Conservation (phyloP, 2,797 vertebrate genomes). For the Parambassis ranga region DNA sequence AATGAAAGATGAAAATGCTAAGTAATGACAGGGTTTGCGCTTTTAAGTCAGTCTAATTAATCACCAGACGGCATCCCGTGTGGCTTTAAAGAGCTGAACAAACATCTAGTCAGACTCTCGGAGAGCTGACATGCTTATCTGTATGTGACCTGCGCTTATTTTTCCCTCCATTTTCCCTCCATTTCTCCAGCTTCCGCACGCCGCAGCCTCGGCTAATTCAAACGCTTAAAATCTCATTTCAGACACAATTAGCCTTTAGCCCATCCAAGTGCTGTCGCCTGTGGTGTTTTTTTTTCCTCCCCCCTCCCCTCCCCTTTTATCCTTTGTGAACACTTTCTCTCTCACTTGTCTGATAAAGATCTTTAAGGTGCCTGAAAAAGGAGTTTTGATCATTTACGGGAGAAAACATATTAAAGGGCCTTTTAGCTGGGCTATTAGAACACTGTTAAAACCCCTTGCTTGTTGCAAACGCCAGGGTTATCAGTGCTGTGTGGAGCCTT, state of each 20-base stretch:
- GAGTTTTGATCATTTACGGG: constrained; percentile 72
- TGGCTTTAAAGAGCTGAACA: constrained; percentile 39
- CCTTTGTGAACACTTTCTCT: constrained; percentile 60
- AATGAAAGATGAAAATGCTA: constrained; percentile 35
- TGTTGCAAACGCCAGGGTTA: constrained; percentile 60
- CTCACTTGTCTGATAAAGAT: constrained; percentile 67
- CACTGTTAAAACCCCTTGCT: constrained; percentile 39
- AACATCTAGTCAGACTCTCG: constrained; percentile 36
- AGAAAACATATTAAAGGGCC: constrained; percentile 71
- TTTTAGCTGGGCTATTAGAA: constrained; percentile 61
- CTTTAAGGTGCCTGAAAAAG: constrained; percentile 64
- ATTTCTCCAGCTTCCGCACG: constrained; percentile 44
- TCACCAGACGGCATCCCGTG: constrained; percentile 44
- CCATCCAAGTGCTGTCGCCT: constrained; percentile 56
- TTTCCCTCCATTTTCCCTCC: constrained; percentile 35
- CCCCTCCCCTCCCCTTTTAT: background rate
- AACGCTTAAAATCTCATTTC: constrained; percentile 80
- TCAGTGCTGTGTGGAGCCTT: constrained; percentile 44
- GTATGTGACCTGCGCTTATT: constrained; percentile 56
- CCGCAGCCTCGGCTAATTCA: constrained; percentile 74
- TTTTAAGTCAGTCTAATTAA: constrained; percentile 59
- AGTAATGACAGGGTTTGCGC: constrained; percentile 52
- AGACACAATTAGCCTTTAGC: constrained; percentile 83
- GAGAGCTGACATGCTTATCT: constrained; percentile 52
- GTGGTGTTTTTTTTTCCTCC: constrained; percentile 10